Evolutionary conservation across 2,113 vertebrate genomes (phyloP), one percentile per base, ranked within the genome.

Genomic region (Turdus rufiventris): DNA sequence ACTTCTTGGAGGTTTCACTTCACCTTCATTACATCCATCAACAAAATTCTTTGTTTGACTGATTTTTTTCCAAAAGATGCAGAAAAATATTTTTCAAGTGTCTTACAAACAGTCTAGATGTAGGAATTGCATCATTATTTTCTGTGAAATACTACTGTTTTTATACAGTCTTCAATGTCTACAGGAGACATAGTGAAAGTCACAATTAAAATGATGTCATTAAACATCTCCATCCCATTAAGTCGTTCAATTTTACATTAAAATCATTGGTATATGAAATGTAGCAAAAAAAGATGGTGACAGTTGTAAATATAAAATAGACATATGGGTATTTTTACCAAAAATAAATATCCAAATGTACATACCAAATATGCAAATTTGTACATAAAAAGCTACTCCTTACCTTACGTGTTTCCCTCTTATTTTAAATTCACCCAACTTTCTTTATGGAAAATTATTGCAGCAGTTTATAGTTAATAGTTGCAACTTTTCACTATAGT

Each of bases 251-350:
- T 79, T 96, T 94, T 95, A 66, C 50, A 92, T 81, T 85, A 91
- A 93, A 97, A 94, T 93, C 50, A 91, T 97, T 89, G 93, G 73
- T 90, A 71, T 86, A 56, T 89, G 72, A 96, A 96, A 94, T 86
- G 56, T 73, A 96, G 67, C 62, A 96, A 94, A 65, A 50, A 60
- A 96, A 94, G 33, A 79, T 28, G 33, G 45, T 80, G 79, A 91
- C 36, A 79, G 47, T 28, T 79, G 23, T 60, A 85, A 86, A 88
- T 23, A 57, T 33, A 75, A 63, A 68, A 67, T 51, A 86, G 43
- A 53, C 42, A 83, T 63, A 68, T 4, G 3, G 3, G 12, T 11
- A 0, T 53, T 79, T 81, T 86, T 62, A 74, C 8, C 0, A 7
- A 58, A 91, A 93, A 28, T 6, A 67, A 8, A 18, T 53, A 33